Conservation (phyloP, 2,113 vertebrate genomes). For the Phocoena phocoena region DNA sequence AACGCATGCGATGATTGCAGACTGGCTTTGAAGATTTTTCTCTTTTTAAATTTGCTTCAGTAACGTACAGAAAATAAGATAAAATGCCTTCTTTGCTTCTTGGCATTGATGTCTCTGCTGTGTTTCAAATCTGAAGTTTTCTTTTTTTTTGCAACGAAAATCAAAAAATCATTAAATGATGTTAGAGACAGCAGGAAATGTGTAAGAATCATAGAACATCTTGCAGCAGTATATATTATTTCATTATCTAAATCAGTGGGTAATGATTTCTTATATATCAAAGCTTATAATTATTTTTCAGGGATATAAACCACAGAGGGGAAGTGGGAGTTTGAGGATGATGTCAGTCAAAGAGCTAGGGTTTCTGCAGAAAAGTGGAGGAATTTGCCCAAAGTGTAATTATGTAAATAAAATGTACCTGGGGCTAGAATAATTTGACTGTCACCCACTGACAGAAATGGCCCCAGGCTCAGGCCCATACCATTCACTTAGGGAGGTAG, state of each 20-base stretch:
- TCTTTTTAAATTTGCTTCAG: slow-evolving; percentile 50
- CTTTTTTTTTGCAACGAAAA: slow-evolving; percentile 53
- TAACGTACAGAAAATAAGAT: slow-evolving; percentile 59
- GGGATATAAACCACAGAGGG: slow-evolving; percentile 37
- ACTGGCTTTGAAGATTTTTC: slow-evolving; percentile 55
- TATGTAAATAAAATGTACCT: slow-evolving; percentile 73
- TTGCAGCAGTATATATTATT: slow-evolving; percentile 57
- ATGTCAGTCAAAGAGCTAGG: slow-evolving; percentile 44
- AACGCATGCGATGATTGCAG: background rate
- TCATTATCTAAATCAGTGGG: slow-evolving; percentile 75
- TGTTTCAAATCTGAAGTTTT: slow-evolving; percentile 47
- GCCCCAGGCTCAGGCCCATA: slow-evolving; percentile 42
- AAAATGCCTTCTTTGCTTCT: slow-evolving; percentile 33
- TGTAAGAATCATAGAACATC: slow-evolving; percentile 52
- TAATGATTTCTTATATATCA: slow-evolving; percentile 73
- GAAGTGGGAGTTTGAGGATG: slow-evolving; percentile 12
- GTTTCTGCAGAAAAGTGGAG: slow-evolving; percentile 60
- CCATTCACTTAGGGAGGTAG: background rate
- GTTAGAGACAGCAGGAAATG: slow-evolving; percentile 47
- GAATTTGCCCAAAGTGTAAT: slow-evolving; percentile 72
- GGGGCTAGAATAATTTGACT: slow-evolving; percentile 67
- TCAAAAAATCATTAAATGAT: slow-evolving; percentile 61
- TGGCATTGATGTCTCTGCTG: slow-evolving; percentile 39
- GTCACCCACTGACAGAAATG: slow-evolving; percentile 67
- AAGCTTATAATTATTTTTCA: slow-evolving; percentile 77